phyloP scores from a whole-genome alignment of 2,113 vertebrate species.

The Platysternon megacephalum region DNA sequence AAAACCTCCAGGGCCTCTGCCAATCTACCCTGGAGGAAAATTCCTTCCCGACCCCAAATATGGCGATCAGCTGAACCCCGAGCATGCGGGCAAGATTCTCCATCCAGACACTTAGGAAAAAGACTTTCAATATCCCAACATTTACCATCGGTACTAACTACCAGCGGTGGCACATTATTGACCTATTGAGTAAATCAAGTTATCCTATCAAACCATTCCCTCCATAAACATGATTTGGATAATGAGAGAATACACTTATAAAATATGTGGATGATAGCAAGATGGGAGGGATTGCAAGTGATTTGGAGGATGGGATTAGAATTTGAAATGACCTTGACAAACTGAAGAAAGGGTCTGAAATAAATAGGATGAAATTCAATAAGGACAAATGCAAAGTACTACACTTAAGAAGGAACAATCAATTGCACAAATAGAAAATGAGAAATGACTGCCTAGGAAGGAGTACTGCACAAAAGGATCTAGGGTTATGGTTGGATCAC shows the following conservation, averaged over 20 bases:
- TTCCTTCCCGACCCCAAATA: too few relatives aligned
- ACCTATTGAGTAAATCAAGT: too few relatives aligned
- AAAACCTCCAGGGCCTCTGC: too few relatives aligned
- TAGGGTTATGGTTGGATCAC: neutral
- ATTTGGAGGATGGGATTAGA: neutral
- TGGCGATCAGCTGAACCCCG: too few relatives aligned
- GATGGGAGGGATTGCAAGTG: neutral
- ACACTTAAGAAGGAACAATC: neutral
- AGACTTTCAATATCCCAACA: too few relatives aligned
- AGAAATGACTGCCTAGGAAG: neutral
- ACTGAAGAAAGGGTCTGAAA: neutral
- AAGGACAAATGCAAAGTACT: neutral
- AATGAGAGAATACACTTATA: neutral
- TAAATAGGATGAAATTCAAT: neutral
- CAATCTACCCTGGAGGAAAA: too few relatives aligned
- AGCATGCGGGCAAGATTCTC: too few relatives aligned
- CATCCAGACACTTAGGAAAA: too few relatives aligned
- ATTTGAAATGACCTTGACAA: neutral
- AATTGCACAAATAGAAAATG: neutral
- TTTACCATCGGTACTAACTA: too few relatives aligned
- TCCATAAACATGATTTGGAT: neutral
- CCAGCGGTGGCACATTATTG: too few relatives aligned
- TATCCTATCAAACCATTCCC: too few relatives aligned
- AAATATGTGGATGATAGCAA: neutral
- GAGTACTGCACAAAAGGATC: neutral